Percentiles rank a stretch among this genome's conserved stretches.
These are phyloP conservation scores for Tipula confusa DNA, from an alignment of 2,888 invertebrate genomes.

Conservation along the genomic window DNA sequence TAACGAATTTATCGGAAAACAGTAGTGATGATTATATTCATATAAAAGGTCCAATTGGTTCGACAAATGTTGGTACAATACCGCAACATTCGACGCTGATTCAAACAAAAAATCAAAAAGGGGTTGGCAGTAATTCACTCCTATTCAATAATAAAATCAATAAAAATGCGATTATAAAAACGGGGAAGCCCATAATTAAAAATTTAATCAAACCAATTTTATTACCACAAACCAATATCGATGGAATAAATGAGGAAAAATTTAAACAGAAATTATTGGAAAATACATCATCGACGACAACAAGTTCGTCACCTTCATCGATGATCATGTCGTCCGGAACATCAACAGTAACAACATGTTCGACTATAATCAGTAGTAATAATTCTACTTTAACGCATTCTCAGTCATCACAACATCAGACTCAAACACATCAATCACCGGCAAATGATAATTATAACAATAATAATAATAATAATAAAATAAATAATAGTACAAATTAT, in stretches of 20 bases:
- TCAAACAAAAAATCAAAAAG: constrained; percentile 38
- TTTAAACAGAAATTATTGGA: constrained; percentile 58
- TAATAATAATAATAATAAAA: constrained; percentile 31
- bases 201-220: constrained; percentile 40
- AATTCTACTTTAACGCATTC: not conserved
- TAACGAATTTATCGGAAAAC: not conserved
- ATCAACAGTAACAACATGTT: not conserved
- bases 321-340: not conserved
- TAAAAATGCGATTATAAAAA: constrained; percentile 32
- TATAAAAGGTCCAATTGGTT: constrained; percentile 51
- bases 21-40: constrained; percentile 35
- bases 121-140: constrained; percentile 33
- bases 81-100: constrained; percentile 41
- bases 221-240: constrained; percentile 51
- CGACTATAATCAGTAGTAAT: not conserved
- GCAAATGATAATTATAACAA: constrained; percentile 25
- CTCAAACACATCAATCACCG: not conserved
- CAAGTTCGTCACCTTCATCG: not conserved
- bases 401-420: not conserved
- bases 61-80: constrained; percentile 66
- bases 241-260: constrained; percentile 52
- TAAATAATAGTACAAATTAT: constrained; percentile 30
- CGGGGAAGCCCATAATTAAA: constrained; percentile 29
- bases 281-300: constrained; percentile 38
- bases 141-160: constrained; percentile 16